These are phyloP conservation scores for Subacronicta megacephala DNA, from an alignment of 2,888 invertebrate genomes.

Conservation along the genomic window DNA sequence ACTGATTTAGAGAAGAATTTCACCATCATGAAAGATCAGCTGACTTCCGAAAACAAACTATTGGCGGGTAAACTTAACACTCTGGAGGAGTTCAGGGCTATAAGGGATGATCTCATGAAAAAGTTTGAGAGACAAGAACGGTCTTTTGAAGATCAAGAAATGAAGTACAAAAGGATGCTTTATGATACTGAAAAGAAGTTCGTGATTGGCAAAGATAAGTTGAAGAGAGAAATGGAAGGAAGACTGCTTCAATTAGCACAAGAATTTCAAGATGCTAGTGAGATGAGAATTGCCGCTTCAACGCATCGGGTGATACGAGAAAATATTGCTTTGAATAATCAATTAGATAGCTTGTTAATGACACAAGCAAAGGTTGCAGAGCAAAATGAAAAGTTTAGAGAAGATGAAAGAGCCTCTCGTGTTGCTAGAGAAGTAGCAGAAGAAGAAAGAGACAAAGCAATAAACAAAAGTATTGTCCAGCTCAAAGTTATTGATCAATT, in stretches of 20 bases:
- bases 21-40: constrained; percentile 94
- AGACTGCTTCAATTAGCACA: constrained; percentile 94
- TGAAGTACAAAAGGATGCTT: constrained; percentile 93
- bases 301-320: constrained; percentile 96
- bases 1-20: constrained; percentile 93
- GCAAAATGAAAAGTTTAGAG: constrained; percentile 90
- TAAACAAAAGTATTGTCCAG: constrained; percentile 91
- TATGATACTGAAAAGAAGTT: constrained; percentile 94
- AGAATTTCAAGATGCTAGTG: constrained; percentile 95
- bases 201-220: constrained; percentile 93
- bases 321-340: constrained; percentile 94
- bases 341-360: constrained; percentile 91
- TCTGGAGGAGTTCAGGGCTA: constrained; percentile 96
- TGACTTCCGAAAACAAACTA: constrained; percentile 96
- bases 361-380: constrained; percentile 91
- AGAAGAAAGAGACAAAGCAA: constrained; percentile 91
- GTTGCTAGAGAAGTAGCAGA: constrained; percentile 90
- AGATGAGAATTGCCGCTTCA: constrained; percentile 96
- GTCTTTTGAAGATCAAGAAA: constrained; percentile 93
- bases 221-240: constrained; percentile 96
- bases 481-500: constrained; percentile 91
- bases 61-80: constrained; percentile 96
- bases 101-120: constrained; percentile 94
- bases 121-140: constrained; percentile 95
- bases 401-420: constrained; percentile 88